Evolutionary conservation across 37 sponge, comb jelly and placozoan species (phyloP).

Genomic region (Aplysina aerophoba): DNA sequence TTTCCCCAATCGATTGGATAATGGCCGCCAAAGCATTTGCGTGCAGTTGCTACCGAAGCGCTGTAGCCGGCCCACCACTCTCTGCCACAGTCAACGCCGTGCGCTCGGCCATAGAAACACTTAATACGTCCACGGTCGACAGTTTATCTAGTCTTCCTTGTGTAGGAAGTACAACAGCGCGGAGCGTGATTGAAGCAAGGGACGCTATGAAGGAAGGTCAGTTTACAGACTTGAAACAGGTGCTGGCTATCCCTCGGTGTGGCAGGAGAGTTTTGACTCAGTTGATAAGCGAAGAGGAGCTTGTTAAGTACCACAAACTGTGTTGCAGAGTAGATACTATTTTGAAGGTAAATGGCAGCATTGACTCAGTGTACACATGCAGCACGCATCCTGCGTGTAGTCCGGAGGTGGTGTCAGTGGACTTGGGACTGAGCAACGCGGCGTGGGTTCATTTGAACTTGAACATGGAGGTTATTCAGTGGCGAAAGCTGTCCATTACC

Average conservation of each 20-base stretch:
- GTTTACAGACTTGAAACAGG: background rate
- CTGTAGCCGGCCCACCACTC: too few species aligned
- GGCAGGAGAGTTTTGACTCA: background rate
- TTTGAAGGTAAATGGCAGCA: background rate
- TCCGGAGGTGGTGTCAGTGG: background rate
- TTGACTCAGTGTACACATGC: too few species aligned
- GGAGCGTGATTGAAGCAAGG: background rate
- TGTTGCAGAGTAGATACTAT: background rate
- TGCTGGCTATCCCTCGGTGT: background rate
- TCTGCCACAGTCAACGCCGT: too few species aligned
- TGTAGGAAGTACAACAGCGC: background rate
- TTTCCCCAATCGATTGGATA: too few species aligned
- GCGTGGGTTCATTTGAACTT: conserved; percentile 9
- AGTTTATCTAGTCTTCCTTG: background rate
- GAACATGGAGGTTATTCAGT: conserved; percentile 9
- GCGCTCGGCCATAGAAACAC: too few species aligned
- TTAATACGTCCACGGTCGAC: too few species aligned
- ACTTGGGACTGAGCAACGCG: conserved; percentile 6
- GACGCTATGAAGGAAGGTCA: background rate
- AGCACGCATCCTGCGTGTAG: background rate
- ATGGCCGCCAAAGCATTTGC: too few species aligned
- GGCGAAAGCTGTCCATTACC: background rate
- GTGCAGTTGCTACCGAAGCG: too few species aligned
- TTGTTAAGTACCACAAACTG: background rate
- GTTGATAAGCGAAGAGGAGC: background rate